Conservation (phyloP, 1,140 invertebrate species). For the Ylistrum balloti region DNA sequence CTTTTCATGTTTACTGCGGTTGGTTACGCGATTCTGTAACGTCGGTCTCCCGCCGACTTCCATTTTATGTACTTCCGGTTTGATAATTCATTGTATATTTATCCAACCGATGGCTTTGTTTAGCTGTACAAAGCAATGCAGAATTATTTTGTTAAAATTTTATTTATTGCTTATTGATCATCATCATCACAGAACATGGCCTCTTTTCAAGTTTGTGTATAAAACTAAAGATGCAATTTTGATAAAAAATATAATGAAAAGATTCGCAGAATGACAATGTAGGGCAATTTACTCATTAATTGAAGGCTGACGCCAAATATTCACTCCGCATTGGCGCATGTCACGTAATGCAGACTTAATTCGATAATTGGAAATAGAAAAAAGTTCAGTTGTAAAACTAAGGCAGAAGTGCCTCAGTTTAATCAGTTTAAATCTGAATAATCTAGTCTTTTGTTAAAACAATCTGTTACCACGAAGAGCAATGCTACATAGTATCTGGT, state of each 20-base stretch:
- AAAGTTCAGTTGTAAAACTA: neutral
- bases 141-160: neutral
- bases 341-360: neutral
- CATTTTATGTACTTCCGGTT: neutral
- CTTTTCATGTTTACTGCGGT: neutral
- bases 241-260: neutral
- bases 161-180: constrained; percentile 40
- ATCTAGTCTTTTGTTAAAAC: neutral
- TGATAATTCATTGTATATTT: neutral
- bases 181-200: neutral
- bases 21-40: neutral
- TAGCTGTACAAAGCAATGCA: constrained; percentile 1
- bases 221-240: neutral
- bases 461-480: neutral
- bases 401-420: neutral
- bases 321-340: constrained; percentile 4
- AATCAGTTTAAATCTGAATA: neutral
- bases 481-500: neutral
- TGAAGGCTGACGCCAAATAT: neutral
- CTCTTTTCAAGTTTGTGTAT: neutral
- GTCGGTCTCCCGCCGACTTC: neutral
- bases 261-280: neutral
- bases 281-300: neutral
- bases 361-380: constrained; percentile 29
- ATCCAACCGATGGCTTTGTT: neutral